Evolutionary conservation across 2,888 invertebrate species (phyloP).

Genomic region (Nasonia oneida): DNA sequence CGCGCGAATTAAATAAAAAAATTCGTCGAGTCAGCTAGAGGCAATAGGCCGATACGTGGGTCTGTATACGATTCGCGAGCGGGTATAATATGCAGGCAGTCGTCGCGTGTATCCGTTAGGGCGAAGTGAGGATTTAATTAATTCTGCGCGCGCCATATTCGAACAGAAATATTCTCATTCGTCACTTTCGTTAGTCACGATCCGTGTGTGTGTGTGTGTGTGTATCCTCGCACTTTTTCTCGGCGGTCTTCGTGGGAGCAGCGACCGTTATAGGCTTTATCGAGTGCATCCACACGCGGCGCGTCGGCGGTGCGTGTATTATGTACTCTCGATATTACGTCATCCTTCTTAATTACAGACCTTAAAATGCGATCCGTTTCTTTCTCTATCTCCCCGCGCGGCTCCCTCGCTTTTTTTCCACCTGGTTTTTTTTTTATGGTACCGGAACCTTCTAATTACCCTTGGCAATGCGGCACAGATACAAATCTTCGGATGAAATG

Average conservation of each 20-base stretch:
- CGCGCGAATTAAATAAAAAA: slow-evolving; percentile 39
- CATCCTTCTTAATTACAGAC: slow-evolving; percentile 57
- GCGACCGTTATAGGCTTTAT: slow-evolving; percentile 52
- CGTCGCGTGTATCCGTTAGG: slow-evolving; percentile 23
- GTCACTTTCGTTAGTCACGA: slow-evolving; percentile 55
- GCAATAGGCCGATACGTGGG: background rate
- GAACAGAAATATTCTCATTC: slow-evolving; percentile 41
- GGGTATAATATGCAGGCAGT: too few relatives aligned
- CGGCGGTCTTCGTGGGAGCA: slow-evolving; percentile 20
- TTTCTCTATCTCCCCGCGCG: background rate
- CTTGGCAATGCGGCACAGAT: slow-evolving; percentile 36
- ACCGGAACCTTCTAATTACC: slow-evolving; percentile 60
- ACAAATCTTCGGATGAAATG: slow-evolving; percentile 41
- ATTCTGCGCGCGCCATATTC: slow-evolving; percentile 18
- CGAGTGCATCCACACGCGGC: slow-evolving; percentile 52
- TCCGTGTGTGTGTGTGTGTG: background rate
- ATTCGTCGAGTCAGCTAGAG: slow-evolving; percentile 43
- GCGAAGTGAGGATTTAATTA: slow-evolving; percentile 56
- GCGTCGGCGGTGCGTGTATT: slow-evolving; percentile 6
- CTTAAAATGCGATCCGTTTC: slow-evolving; percentile 41
- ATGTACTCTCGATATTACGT: slow-evolving; percentile 52
- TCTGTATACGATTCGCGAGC: background rate
- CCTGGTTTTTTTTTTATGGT: background rate
- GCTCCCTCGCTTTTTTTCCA: background rate
- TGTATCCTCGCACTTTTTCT: slow-evolving; percentile 1